These are phyloP conservation scores for Aselliscus stoliczkanus DNA, from an alignment of 2,797 vertebrate genomes.

Conservation along the genomic window DNA sequence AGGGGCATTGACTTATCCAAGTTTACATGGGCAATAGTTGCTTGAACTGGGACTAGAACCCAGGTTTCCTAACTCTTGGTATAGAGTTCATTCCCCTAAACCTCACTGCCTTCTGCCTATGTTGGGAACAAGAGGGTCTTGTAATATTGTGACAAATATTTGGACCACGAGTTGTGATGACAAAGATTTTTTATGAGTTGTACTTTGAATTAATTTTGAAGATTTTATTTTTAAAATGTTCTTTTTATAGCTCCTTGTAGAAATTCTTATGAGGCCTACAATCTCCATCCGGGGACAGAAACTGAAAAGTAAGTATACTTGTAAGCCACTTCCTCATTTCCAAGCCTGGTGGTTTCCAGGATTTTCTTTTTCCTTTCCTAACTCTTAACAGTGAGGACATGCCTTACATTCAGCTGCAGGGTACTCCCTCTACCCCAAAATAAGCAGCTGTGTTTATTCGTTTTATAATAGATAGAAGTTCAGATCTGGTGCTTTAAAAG, in stretches of 20 bases:
- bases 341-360: not conserved
- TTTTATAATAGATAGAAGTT: not conserved
- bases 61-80: not conserved
- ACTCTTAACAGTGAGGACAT: not conserved
- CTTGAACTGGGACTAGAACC: not conserved
- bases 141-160: not conserved
- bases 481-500: not conserved
- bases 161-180: not conserved
- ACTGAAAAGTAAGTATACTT: constrained; percentile 90
- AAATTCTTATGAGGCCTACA: constrained; percentile 98
- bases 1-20: not conserved
- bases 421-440: not conserved
- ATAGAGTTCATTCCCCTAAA: not conserved
- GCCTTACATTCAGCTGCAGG: not conserved
- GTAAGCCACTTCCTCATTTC: not conserved
- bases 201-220: constrained; percentile 52
- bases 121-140: not conserved
- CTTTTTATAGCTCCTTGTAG: constrained; percentile 91
- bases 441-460: not conserved
- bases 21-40: not conserved
- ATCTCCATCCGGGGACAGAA: constrained; percentile 95
- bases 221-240: constrained; percentile 20
- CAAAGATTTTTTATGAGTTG: constrained; percentile 46
- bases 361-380: not conserved
- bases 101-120: not conserved